phyloP scores from a whole-genome alignment of 2,113 vertebrate species.

The Turnix velox region DNA sequence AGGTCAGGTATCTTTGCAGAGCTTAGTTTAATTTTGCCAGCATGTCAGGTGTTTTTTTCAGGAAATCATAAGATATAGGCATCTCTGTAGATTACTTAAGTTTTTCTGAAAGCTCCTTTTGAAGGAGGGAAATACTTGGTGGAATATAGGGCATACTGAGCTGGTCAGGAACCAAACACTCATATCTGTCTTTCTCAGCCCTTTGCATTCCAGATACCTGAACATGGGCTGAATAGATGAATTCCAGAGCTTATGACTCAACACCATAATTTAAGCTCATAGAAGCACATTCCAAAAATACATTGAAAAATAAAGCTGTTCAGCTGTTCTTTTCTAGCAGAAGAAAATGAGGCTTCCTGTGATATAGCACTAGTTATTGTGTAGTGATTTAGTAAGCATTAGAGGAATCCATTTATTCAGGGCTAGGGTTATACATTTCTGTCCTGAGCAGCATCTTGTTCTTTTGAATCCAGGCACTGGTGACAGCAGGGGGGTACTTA shows the following conservation, averaged over 20 bases:
- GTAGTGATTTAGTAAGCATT: conserved; percentile 40
- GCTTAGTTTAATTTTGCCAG: neutral
- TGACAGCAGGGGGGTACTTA: neutral
- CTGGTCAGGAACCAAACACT: neutral
- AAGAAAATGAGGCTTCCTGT: neutral
- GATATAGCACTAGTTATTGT: conserved; percentile 1
- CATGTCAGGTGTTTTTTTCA: neutral
- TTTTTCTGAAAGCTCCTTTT: neutral
- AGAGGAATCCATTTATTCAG: conserved; percentile 49
- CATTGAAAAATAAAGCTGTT: conserved; percentile 44
- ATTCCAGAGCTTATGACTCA: conserved; percentile 55
- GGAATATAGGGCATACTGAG: neutral
- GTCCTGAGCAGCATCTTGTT: conserved; percentile 32
- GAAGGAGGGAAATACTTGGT: neutral
- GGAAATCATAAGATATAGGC: neutral
- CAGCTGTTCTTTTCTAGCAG: neutral
- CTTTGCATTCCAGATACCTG: conserved; percentile 40
- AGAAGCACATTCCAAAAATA: conserved; percentile 62
- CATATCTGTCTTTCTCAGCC: conserved; percentile 2
- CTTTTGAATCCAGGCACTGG: conserved; percentile 1
- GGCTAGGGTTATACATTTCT: neutral
- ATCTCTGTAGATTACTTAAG: neutral
- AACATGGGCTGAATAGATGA: conserved; percentile 19
- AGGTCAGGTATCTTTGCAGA: neutral
- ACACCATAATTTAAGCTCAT: conserved; percentile 33